Percentiles rank a stretch among this genome's conserved stretches.
Evolutionary conservation across 1,140 invertebrate genomes (phyloP).

Genomic region (Aphaenogaster rudis): DNA sequence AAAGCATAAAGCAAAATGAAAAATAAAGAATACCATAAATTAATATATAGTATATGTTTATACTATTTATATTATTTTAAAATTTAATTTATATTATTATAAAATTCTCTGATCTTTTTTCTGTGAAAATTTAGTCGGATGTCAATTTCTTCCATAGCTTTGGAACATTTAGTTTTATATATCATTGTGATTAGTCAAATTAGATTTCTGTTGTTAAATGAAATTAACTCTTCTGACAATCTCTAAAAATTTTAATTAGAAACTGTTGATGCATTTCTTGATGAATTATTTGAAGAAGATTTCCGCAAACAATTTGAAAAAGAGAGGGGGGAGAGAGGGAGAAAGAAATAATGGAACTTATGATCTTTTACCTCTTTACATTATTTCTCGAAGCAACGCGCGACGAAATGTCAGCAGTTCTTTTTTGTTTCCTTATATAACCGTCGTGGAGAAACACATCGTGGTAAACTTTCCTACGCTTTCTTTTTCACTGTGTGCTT

Average conservation of each 20-base stretch:
- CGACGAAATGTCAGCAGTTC: not conserved
- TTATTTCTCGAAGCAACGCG: not conserved
- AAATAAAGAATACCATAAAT: not conserved
- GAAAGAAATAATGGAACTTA: not conserved
- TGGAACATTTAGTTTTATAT: not conserved
- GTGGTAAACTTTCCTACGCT: not conserved
- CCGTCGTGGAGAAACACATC: not conserved
- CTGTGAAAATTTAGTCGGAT: not conserved
- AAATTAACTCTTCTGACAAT: not conserved
- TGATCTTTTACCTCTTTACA: not conserved
- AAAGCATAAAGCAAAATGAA: not conserved
- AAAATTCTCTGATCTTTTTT: not conserved
- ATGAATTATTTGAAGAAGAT: not conserved
- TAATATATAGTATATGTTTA: no score
- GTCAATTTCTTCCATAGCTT: not conserved
- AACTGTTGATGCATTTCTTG: not conserved
- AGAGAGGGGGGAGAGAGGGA: not conserved
- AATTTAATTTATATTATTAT: no score
- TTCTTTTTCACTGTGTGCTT: slow-evolving; percentile 7
- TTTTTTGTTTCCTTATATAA: not conserved
- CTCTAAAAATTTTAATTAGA: not conserved
- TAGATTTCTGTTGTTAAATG: not conserved
- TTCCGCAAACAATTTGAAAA: not conserved
- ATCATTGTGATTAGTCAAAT: not conserved
- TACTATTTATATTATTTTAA: no score